Evolutionary conservation across 2,113 vertebrate species (phyloP).

Genomic region (Excalfactoria chinensis): DNA sequence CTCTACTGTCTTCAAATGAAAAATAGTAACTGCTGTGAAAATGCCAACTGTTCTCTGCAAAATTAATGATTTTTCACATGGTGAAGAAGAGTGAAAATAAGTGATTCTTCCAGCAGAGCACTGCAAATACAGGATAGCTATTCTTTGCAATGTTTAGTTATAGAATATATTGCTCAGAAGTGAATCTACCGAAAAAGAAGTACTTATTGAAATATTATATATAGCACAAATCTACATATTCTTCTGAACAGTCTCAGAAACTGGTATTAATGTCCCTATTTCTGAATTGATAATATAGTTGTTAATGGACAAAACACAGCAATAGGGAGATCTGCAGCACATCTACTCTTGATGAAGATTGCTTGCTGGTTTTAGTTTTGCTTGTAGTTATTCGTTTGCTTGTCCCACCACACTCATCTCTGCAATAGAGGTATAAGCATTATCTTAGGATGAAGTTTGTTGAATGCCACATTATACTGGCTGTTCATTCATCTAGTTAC

Average conservation of each 20-base stretch:
- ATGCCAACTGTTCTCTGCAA: constrained; percentile 23
- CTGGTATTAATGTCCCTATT: not conserved
- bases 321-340: not conserved
- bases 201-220: not conserved
- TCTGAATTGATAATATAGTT: not conserved
- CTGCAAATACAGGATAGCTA: not conserved
- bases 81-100: constrained; percentile 48
- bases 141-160: not conserved
- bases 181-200: not conserved
- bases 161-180: not conserved
- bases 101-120: constrained; percentile 14
- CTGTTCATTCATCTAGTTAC: not conserved
- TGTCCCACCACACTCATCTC: not conserved
- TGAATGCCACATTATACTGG: not conserved
- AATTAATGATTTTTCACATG: constrained; percentile 51
- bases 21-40: constrained; percentile 61
- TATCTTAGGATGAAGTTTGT: not conserved
- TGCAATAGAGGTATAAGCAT: not conserved
- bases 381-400: not conserved
- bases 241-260: not conserved
- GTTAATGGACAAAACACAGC: not conserved
- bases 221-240: not conserved
- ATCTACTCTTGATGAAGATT: not conserved
- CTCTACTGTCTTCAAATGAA: constrained; percentile 26
- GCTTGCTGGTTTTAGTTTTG: not conserved